Evolutionary conservation across 2,797 vertebrate genomes (phyloP).

Genomic region (Acrossocheilus fasciatus): DNA sequence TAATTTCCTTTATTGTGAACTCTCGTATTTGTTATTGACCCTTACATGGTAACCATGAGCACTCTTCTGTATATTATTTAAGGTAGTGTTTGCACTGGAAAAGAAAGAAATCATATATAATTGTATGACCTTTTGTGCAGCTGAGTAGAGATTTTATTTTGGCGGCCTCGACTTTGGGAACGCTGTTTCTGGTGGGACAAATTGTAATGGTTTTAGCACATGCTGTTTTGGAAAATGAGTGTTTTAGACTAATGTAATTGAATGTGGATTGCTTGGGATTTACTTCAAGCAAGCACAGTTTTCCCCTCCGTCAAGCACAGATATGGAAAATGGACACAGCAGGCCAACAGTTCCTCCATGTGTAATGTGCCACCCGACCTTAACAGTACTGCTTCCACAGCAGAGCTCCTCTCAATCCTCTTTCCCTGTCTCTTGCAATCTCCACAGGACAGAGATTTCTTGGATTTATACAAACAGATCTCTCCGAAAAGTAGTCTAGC

Average conservation of each 20-base stretch:
- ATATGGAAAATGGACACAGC: slow-evolving; percentile 24
- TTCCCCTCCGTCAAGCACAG: slow-evolving; percentile 14
- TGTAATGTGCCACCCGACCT: slow-evolving; percentile 32
- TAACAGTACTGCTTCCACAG: not conserved
- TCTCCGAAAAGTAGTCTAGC: slow-evolving; percentile 65
- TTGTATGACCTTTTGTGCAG: not conserved
- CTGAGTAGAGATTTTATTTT: not conserved
- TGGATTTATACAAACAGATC: slow-evolving; percentile 36
- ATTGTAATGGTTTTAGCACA: not conserved
- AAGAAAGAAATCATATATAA: not conserved
- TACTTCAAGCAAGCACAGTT: slow-evolving; percentile 27
- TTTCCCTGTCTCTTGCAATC: slow-evolving; percentile 36
- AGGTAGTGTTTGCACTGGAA: not conserved
- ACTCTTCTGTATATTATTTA: not conserved
- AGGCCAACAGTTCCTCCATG: slow-evolving; percentile 16
- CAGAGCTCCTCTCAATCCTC: slow-evolving; percentile 35
- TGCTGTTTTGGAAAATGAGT: not conserved
- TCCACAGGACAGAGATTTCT: slow-evolving; percentile 65
- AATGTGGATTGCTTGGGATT: slow-evolving; percentile 26
- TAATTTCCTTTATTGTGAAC: not conserved
- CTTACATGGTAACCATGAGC: not conserved
- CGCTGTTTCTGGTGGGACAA: not conserved
- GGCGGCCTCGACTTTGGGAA: not conserved
- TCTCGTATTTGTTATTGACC: not conserved
- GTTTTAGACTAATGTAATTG: slow-evolving; percentile 27